phyloP scores from a whole-genome alignment of 2,888 invertebrate species.

The Tortrix viridana region DNA sequence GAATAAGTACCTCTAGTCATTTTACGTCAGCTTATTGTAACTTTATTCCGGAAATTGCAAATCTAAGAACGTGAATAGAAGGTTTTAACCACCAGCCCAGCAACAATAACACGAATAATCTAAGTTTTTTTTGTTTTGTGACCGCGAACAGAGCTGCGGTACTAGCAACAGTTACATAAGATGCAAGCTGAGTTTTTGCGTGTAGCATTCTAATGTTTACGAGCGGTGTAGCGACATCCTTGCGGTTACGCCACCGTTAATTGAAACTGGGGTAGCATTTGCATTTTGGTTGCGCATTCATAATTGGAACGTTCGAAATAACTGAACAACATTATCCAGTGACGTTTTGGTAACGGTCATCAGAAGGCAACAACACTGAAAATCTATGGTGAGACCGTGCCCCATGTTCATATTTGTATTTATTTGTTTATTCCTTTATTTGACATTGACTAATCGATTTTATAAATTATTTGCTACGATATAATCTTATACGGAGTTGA shows the following conservation, averaged over 20 bases:
- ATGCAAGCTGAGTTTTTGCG: slow-evolving; percentile 35
- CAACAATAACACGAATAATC: neutral
- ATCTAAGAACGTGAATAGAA: too few species aligned
- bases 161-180: slow-evolving; percentile 38
- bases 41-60: too few species aligned
- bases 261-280: slow-evolving; percentile 38
- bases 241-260: slow-evolving; percentile 27
- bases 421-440: too few species aligned
- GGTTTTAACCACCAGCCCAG: too few species aligned
- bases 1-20: too few species aligned
- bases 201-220: slow-evolving; percentile 34
- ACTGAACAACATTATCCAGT: slow-evolving; percentile 1
- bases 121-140: slow-evolving; percentile 11
- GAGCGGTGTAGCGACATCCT: slow-evolving; percentile 29
- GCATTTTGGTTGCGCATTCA: slow-evolving; percentile 31
- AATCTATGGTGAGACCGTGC: neutral
- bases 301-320: slow-evolving; percentile 9
- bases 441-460: too few species aligned
- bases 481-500: too few species aligned
- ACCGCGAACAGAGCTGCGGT: slow-evolving; percentile 8
- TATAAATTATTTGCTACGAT: too few species aligned
- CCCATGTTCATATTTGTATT: too few species aligned
- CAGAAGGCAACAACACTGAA: neutral
- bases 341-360: neutral
- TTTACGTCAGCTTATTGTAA: too few species aligned